Conservation (phyloP, 1,140 invertebrate species). For the Heliothis virescens region DNA sequence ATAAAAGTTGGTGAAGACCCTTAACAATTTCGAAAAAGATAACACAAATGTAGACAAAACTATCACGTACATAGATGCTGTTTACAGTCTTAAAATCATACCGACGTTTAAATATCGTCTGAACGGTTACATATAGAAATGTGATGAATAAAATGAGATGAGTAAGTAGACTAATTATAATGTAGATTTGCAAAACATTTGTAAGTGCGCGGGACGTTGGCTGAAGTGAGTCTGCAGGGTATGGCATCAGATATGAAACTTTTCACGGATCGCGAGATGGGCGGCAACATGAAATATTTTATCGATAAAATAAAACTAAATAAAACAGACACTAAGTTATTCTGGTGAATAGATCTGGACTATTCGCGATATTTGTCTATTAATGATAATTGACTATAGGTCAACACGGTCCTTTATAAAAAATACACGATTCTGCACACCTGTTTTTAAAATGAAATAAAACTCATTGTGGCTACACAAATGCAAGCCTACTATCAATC, state of each 20-base stretch:
- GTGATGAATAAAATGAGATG: conserved; percentile 20
- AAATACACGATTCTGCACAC: too few species aligned
- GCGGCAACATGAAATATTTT: neutral
- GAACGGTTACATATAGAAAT: neutral
- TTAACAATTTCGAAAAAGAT: too few species aligned
- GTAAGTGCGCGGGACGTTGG: conserved; percentile 5
- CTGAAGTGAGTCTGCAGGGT: conserved; percentile 5
- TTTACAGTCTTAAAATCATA: neutral
- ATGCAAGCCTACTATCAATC: too few species aligned
- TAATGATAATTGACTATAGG: too few species aligned
- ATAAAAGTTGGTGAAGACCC: too few species aligned
- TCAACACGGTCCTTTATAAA: too few species aligned
- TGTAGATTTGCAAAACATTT: conserved; percentile 29
- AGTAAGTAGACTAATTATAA: conserved; percentile 31
- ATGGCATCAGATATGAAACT: neutral
- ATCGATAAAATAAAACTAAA: neutral
- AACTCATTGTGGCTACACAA: too few species aligned
- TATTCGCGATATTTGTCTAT: too few species aligned
- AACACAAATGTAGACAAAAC: too few species aligned
- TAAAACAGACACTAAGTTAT: neutral
- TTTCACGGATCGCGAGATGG: neutral
- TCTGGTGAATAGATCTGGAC: neutral
- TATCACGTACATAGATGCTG: too few species aligned
- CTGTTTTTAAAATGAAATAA: too few species aligned
- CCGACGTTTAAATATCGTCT: neutral